A percentile compares a stretch with the other conserved stretches of the same genome.
phyloP scores from a whole-genome alignment of 2,888 invertebrate genomes.

The Pegoplata infirma region DNA sequence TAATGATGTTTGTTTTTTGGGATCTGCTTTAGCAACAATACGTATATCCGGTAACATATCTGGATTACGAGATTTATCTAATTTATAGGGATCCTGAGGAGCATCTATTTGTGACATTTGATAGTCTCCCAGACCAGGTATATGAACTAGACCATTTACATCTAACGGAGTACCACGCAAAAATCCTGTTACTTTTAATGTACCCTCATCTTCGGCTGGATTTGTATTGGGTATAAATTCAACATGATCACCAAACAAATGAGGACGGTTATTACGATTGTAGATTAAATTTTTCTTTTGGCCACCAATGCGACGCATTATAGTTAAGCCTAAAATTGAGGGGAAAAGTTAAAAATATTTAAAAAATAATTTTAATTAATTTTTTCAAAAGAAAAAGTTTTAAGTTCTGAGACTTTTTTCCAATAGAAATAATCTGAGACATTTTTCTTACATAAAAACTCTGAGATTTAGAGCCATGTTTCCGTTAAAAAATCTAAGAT shows the following conservation, averaged over 20 bases:
- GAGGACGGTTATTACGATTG: conserved; percentile 89
- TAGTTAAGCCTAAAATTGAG: conserved; percentile 80
- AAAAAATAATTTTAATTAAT: not conserved
- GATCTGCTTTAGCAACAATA: conserved; percentile 81
- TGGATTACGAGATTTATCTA: conserved; percentile 78
- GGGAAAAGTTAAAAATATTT: no score
- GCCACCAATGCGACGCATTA: conserved; percentile 86
- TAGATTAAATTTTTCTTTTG: conserved; percentile 88
- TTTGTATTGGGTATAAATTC: conserved; percentile 81
- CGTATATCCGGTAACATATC: conserved; percentile 72
- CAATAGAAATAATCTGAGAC: no score
- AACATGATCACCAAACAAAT: conserved; percentile 89
- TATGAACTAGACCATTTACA: conserved; percentile 92
- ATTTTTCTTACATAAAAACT: no score
- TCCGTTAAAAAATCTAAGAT: no score
- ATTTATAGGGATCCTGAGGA: conserved; percentile 84
- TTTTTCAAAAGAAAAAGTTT: no score
- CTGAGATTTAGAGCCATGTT: no score
- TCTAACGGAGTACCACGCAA: conserved; percentile 89
- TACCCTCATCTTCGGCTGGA: conserved; percentile 79
- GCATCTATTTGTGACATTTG: conserved; percentile 91
- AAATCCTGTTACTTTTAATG: conserved; percentile 91
- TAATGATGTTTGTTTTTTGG: conserved; percentile 85
- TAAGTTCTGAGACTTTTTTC: no score
- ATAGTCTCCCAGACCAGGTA: conserved; percentile 95